Base-by-base conservation (phyloP, 2,797 vertebrate genomes). In the Cirrhinus molitorella region DNA sequence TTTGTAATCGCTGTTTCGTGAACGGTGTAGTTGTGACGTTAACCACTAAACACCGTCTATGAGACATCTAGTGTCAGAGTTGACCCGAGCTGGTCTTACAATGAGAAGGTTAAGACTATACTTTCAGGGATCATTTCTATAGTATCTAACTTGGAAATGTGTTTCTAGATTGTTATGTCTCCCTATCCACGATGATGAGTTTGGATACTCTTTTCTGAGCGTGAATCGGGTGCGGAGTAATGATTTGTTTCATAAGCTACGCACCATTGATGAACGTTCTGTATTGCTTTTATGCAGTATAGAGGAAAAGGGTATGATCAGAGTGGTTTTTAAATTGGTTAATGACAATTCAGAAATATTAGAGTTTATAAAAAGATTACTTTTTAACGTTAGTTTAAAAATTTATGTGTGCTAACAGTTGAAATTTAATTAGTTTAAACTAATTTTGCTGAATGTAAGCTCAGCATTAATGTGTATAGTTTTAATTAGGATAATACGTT, bases 121-220 rank as follows among this genome's bases (percentile, higher is more conserved):
- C 94, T 95, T 94, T 94, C 93, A 95, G 94, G 94, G 93, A 94
- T 95, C 93, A 94, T 94, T 94, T 95, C 93, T 95, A 92, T 94
- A 94, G 93, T 93, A 66, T 0, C 0, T 88, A 1, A 92, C 91
- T 92, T 85, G 89, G 93, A 90, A 92, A 91, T 92, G 91, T 85
- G 87, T 89, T 91, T 92, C 90, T 87, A 93, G 92, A 88, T 81
- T 91, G 93, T 65, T 43, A 67, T 77, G 92, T 91, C 90, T 92
- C 88, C 77, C 89, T 77, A 91, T 70, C 91, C 89, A 93, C 81
- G 90, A 92, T 91, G 91, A 92, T 0, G 90, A 93, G 89, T 0
- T 0, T 0, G 5, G 87, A 90, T 89, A 65, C 84, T 88, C 40
- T 2, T 21, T 86, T 53, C 85, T 92, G 91, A 92, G 90, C 90